Evolutionary conservation across 1,140 invertebrate species (phyloP).

Genomic region (Monochamus saltuarius): DNA sequence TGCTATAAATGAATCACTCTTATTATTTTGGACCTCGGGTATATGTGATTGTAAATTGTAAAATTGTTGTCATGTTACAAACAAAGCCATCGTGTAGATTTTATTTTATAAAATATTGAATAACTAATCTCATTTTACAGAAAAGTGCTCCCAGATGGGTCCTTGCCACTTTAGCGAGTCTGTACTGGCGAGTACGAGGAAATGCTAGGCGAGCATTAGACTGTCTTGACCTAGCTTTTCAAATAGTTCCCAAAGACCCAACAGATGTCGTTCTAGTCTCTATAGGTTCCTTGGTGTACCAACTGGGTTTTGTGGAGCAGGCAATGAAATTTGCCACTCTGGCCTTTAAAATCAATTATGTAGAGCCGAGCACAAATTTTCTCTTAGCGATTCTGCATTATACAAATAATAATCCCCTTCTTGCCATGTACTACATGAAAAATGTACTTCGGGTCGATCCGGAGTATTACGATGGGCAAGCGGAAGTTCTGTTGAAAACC

Average conservation of each 20-base stretch:
- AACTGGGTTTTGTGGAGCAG: slow-evolving; percentile 65
- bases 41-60: too few relatives aligned
- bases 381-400: slow-evolving; percentile 67
- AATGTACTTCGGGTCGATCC: slow-evolving; percentile 63
- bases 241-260: slow-evolving; percentile 55
- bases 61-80: too few relatives aligned
- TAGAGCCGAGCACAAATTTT: slow-evolving; percentile 73
- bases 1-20: too few relatives aligned
- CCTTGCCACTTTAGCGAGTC: slow-evolving; percentile 62
- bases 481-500: slow-evolving; percentile 57
- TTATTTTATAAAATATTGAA: too few relatives aligned
- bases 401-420: slow-evolving; percentile 64
- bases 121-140: slow-evolving; percentile 48
- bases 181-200: slow-evolving; percentile 67
- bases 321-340: slow-evolving; percentile 59
- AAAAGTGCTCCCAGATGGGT: slow-evolving; percentile 68
- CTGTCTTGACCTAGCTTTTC: slow-evolving; percentile 62
- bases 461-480: slow-evolving; percentile 57
- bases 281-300: slow-evolving; percentile 63
- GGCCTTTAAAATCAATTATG: slow-evolving; percentile 60
- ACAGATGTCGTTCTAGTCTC: slow-evolving; percentile 64
- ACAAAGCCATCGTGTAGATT: too few relatives aligned
- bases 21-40: too few relatives aligned
- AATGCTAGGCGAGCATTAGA: slow-evolving; percentile 64
- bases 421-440: slow-evolving; percentile 69